Conservation (phyloP, 2,888 invertebrate genomes). For the Agrochola circellaris region DNA sequence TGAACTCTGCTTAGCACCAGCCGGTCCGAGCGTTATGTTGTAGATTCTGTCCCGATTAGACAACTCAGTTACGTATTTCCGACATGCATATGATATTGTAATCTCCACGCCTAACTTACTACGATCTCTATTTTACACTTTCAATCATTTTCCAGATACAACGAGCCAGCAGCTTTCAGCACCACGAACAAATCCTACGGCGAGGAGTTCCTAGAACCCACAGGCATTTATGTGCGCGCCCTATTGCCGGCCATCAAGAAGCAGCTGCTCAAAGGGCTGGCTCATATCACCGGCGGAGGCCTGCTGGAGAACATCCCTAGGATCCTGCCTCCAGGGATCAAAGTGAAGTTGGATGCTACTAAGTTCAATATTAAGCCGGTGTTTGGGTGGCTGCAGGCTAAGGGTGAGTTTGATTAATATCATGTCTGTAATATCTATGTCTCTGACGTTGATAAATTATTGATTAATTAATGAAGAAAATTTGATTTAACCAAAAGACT, state of each 20-base stretch:
- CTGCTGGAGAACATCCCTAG: constrained; percentile 96
- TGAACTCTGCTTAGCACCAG: too few relatives aligned
- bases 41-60: too few relatives aligned
- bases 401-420: constrained; percentile 84
- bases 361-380: constrained; percentile 94
- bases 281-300: constrained; percentile 98
- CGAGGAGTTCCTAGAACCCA: constrained; percentile 95
- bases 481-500: too few relatives aligned
- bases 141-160: too few relatives aligned
- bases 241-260: constrained; percentile 93
- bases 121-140: too few relatives aligned
- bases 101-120: too few relatives aligned
- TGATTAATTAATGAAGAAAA: too few relatives aligned
- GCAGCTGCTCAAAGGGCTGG: constrained; percentile 95
- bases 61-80: too few relatives aligned
- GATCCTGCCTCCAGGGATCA: constrained; percentile 93
- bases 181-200: constrained; percentile 88
- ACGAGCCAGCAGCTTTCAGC: constrained; percentile 85
- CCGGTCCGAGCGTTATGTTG: too few relatives aligned
- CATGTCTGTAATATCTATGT: too few relatives aligned
- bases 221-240: constrained; percentile 95
- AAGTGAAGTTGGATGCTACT: constrained; percentile 93
- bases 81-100: too few relatives aligned
- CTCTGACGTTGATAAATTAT: too few relatives aligned
- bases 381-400: constrained; percentile 96